Conservation (phyloP, 2,113 vertebrate species). For the Phoenicopterus ruber region DNA sequence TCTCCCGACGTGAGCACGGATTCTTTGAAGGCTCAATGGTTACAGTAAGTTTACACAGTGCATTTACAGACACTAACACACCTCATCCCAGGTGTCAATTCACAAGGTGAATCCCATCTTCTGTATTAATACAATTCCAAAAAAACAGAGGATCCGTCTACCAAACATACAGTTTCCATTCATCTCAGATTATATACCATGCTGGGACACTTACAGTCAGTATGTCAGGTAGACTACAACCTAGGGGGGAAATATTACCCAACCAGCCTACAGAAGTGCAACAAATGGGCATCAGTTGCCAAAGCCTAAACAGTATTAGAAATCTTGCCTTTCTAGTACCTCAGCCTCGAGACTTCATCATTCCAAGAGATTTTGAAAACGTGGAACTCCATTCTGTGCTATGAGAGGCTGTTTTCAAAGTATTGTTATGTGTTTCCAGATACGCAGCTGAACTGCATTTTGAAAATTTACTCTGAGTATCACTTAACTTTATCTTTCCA, state of each 20-base stretch:
- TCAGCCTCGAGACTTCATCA: background rate
- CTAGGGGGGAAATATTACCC: background rate
- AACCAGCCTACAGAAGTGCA: background rate
- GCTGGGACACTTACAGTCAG: background rate
- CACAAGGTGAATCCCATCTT: background rate
- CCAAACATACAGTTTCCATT: background rate
- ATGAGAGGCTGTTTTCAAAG: background rate
- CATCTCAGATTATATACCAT: background rate
- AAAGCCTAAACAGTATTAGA: background rate
- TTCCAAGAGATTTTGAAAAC: background rate
- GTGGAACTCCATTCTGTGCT: background rate
- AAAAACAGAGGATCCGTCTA: background rate
- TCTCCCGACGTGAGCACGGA: background rate
- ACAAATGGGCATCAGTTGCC: background rate
- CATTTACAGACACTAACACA: background rate
- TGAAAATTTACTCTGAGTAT: background rate
- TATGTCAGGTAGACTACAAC: background rate
- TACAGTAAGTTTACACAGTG: background rate
- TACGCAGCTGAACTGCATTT: background rate
- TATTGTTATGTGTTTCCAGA: background rate
- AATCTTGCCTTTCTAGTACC: background rate
- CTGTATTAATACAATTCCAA: background rate
- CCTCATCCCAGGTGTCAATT: background rate
- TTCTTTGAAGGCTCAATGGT: background rate
- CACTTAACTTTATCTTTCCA: background rate